phyloP scores from a whole-genome alignment of 2,113 vertebrate genomes.

The Leucosticte australis region DNA sequence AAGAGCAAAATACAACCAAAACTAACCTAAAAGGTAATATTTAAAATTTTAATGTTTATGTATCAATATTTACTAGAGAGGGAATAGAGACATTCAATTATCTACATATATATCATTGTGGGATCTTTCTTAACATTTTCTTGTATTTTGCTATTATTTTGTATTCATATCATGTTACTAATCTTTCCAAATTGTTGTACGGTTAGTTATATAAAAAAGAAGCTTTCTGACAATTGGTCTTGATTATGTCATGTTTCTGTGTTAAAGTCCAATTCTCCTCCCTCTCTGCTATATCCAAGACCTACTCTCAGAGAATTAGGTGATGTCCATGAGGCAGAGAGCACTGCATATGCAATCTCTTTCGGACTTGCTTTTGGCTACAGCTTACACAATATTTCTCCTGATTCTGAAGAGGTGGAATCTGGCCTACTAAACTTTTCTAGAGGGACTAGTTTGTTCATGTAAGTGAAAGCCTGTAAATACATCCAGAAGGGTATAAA shows the following conservation, averaged over 20 bases:
- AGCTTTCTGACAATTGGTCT: neutral
- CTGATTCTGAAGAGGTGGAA: neutral
- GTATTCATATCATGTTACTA: neutral
- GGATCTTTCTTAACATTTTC: neutral
- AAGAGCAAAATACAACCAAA: neutral
- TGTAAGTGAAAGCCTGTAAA: neutral
- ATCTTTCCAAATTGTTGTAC: neutral
- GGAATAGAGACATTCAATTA: neutral
- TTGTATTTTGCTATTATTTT: neutral
- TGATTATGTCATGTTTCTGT: neutral
- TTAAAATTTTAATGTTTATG: neutral
- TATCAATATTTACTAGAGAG: neutral
- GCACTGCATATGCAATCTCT: neutral
- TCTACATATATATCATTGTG: neutral
- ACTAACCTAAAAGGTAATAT: neutral
- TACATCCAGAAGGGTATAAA: neutral
- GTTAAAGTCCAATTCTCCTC: neutral
- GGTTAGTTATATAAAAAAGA: neutral
- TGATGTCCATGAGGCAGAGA: neutral
- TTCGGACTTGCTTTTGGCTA: neutral
- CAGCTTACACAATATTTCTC: neutral
- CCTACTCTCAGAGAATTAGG: neutral
- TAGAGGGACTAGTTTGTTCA: neutral
- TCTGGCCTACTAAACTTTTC: neutral
- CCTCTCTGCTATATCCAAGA: neutral